Evolutionary conservation across 2,888 invertebrate genomes (phyloP), one percentile per base, ranked within the genome.

Genomic region (Didymodactylos carnosus): DNA sequence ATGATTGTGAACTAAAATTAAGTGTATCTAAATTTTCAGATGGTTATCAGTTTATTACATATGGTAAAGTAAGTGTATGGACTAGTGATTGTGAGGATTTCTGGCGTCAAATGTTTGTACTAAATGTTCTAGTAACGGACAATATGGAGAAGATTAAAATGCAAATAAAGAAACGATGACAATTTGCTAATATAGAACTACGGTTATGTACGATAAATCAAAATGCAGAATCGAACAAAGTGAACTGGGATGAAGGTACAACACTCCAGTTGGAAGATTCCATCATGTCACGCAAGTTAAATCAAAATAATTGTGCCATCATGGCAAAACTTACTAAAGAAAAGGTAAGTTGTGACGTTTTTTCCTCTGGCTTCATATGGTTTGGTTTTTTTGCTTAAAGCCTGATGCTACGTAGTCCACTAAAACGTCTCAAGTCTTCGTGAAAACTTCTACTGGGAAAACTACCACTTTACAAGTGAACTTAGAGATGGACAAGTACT

Each of bases 371-470:
- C 14, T 19, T 43, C 23, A 19, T n/a, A 49, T 23, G 11, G 46
- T 23, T 49, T 7, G n/a, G 4, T 49, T 49, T 10, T 23, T 49
- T 23, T 16, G 8, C 4, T 49, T 16, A 49, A 49, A 23, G n/a
- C n/a, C n/a, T n/a, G 3, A 2, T 49, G 23, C n/a, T 49, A 3
- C 19, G 6, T 2, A 23, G n/a, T 10, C 2, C 19, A 5, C 8
- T 6, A 3, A 19, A 6, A 3, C n/a, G 6, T 49, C 23, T 19
- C 2, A 71, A 46, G 41, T 77, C 39, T 77, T 93, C 84, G 92
- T 93, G 77, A 93, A 93, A 86, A 93, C 92, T 79, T 87, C 92
- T 70, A 92, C 91, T 80, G 92, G 92, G 80, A 92, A 92, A 85
- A 92, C 92, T 83, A 92, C 92, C 82, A 91, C 91, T 83, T 88